These are phyloP conservation scores for Corydoras sp. DNA, from an alignment of 2,113 vertebrate genomes.

Conservation along the genomic window DNA sequence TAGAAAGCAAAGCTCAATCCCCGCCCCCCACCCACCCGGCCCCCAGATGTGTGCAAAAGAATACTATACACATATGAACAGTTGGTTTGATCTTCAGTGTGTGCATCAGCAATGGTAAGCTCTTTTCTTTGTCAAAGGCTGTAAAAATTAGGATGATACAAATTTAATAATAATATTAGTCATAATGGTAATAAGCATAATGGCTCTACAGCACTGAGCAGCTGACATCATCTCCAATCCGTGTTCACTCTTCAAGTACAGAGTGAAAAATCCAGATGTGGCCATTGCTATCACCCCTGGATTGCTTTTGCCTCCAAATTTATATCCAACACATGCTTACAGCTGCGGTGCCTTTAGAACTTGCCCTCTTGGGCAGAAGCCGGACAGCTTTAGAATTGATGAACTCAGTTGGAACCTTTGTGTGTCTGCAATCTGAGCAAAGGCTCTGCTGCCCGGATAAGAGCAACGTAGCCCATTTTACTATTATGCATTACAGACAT, in stretches of 20 bases:
- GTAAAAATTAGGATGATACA: slow-evolving; percentile 41
- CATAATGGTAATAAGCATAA: slow-evolving; percentile 38
- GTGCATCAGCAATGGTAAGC: not conserved
- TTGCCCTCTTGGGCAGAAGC: slow-evolving; percentile 33
- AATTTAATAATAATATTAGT: slow-evolving; percentile 44
- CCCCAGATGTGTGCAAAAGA: not conserved
- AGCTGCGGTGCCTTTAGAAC: slow-evolving; percentile 42
- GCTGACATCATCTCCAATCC: slow-evolving; percentile 45
- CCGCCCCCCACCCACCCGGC: too few relatives aligned
- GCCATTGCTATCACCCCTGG: slow-evolving; percentile 48
- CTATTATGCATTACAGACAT: slow-evolving; percentile 31
- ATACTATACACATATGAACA: not conserved
- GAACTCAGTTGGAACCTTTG: slow-evolving; percentile 35
- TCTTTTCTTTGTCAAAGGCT: slow-evolving; percentile 26
- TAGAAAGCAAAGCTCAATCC: too few relatives aligned
- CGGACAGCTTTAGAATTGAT: slow-evolving; percentile 24
- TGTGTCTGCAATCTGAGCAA: slow-evolving; percentile 26
- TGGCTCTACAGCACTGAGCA: slow-evolving; percentile 36
- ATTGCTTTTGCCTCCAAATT: slow-evolving; percentile 52
- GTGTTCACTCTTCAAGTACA: slow-evolving; percentile 31
- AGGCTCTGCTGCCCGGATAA: slow-evolving; percentile 28
- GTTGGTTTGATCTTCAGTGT: not conserved
- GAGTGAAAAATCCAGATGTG: slow-evolving; percentile 59
- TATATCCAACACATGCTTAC: slow-evolving; percentile 47
- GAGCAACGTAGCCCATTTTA: slow-evolving; percentile 42